phyloP scores from a whole-genome alignment of 2,113 vertebrate genomes.

The Deroptyus accipitrinus region DNA sequence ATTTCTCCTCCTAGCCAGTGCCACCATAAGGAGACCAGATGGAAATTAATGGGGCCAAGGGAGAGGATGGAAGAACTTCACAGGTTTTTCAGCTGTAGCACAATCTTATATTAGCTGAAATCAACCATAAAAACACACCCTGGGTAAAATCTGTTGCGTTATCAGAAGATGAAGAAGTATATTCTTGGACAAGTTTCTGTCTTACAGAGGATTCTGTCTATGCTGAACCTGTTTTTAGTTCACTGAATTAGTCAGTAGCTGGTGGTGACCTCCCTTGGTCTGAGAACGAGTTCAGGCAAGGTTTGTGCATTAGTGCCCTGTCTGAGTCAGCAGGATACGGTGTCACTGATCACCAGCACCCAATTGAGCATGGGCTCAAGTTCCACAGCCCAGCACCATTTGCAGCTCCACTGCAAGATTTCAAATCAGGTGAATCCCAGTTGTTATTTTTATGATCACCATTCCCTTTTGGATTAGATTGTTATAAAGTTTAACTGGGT shows the following conservation, averaged over 20 bases:
- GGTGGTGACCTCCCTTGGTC: background rate
- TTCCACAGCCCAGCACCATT: background rate
- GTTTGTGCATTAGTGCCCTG: background rate
- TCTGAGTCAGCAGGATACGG: accelerated
- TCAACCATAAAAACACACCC: background rate
- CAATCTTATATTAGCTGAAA: background rate
- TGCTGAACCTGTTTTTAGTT: background rate
- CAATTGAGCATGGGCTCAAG: background rate
- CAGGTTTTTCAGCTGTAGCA: background rate
- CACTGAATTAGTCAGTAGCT: slow-evolving; percentile 45
- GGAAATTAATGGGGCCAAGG: background rate
- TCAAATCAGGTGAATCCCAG: background rate
- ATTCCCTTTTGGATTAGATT: background rate
- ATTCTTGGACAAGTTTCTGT: background rate
- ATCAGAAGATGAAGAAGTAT: background rate
- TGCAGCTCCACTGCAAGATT: background rate
- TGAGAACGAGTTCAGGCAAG: background rate
- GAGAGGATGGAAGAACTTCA: background rate
- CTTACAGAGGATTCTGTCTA: background rate
- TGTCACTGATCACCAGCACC: background rate
- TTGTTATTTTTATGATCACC: background rate
- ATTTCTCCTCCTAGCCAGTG: background rate
- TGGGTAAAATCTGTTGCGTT: background rate
- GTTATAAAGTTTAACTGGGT: background rate
- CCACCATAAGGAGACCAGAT: accelerated